Evolutionary conservation across 1,140 invertebrate genomes (phyloP).

Genomic region (Aphidius gifuensis): DNA sequence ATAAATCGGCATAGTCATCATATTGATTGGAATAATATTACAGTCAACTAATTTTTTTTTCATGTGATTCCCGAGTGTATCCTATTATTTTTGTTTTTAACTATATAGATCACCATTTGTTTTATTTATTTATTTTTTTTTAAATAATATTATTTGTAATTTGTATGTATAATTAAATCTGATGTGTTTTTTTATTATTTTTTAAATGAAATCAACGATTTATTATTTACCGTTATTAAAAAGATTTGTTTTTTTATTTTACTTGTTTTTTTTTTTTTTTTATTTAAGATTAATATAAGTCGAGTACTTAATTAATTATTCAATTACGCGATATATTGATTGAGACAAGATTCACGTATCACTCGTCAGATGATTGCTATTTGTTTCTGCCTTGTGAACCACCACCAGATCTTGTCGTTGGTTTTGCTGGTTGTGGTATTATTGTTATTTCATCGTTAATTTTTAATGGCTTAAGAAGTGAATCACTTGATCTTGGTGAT

Average conservation of each 20-base stretch:
- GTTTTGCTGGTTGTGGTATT: conserved; percentile 78
- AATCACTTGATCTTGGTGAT: conserved; percentile 61
- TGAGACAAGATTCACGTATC: conserved; percentile 44
- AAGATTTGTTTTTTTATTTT: conserved; percentile 1
- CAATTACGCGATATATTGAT: conserved; percentile 29
- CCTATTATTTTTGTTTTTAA: conserved; percentile 21
- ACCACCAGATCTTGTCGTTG: conserved; percentile 44
- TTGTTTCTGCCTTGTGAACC: conserved; percentile 45
- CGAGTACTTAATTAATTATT: background rate
- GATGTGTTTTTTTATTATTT: background rate
- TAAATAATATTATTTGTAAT: background rate
- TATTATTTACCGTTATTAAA: background rate
- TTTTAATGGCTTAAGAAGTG: conserved; percentile 78
- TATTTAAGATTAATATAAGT: conserved; percentile 8
- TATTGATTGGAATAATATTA: conserved; percentile 47
- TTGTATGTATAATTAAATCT: background rate
- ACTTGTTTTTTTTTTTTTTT: background rate
- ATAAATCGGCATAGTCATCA: conserved; percentile 47
- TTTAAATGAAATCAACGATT: background rate
- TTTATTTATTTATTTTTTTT: conserved; percentile 1
- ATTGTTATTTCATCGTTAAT: conserved; percentile 92
- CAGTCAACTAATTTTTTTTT: conserved; percentile 43
- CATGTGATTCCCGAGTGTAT: conserved; percentile 21
- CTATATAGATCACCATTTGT: conserved; percentile 23
- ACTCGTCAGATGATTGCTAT: conserved; percentile 53